Percentiles rank a stretch among this genome's conserved stretches.
These are phyloP conservation scores for Drosophila watanabei DNA, from an alignment of 1,140 invertebrate genomes.

Conservation along the genomic window DNA sequence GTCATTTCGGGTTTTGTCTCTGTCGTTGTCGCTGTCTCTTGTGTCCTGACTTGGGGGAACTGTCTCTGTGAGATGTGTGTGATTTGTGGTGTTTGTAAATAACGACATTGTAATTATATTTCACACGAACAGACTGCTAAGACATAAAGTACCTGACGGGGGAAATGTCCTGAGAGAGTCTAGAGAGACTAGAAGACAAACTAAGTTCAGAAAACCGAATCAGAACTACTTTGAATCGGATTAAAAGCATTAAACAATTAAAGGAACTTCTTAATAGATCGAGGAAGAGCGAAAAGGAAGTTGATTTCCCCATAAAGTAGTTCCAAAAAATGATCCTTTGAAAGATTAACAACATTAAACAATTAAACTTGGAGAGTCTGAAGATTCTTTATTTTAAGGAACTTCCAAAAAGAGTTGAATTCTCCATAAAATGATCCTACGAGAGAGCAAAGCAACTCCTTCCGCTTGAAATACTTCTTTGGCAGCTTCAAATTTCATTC, in stretches of 20 bases:
- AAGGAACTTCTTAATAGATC: too few species aligned
- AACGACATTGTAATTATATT: conserved; percentile 14
- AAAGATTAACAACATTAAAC: too few species aligned
- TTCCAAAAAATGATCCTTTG: background rate
- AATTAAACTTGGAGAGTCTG: too few species aligned
- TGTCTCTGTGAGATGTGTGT: background rate
- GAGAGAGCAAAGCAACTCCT: background rate
- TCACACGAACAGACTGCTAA: background rate
- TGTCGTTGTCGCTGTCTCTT: conserved; percentile 2
- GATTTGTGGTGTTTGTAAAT: conserved; percentile 11
- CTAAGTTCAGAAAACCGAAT: too few species aligned
- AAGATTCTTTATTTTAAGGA: too few species aligned
- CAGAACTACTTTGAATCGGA: too few species aligned
- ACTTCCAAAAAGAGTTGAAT: too few species aligned
- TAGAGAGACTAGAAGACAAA: background rate
- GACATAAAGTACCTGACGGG: background rate
- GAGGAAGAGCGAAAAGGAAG: background rate
- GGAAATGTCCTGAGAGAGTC: too few species aligned
- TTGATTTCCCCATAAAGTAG: background rate
- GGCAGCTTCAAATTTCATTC: conserved; percentile 7
- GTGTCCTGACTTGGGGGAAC: background rate
- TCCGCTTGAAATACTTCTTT: conserved; percentile 21
- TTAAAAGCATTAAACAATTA: too few species aligned
- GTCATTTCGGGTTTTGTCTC: conserved; percentile 35
- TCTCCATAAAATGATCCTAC: background rate